phyloP scores from a whole-genome alignment of 2,888 invertebrate species.

The Acleris holmiana region DNA sequence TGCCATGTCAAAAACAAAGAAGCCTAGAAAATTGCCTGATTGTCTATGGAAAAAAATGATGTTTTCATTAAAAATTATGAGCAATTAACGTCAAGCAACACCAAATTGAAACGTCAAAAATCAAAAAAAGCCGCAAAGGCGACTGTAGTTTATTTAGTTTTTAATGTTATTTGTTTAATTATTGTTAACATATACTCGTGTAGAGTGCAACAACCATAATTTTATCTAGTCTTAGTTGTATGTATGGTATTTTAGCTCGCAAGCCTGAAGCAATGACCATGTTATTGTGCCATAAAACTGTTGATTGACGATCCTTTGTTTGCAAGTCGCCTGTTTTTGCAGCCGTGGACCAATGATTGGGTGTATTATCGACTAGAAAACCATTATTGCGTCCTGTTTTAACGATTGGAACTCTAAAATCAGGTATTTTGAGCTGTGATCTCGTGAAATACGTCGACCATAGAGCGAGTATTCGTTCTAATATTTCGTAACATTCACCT shows the following conservation, averaged over 20 bases:
- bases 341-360: constrained; percentile 42
- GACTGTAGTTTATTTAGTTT: constrained; percentile 70
- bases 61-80: constrained; percentile 66
- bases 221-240: constrained; percentile 75
- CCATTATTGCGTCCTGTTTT: constrained; percentile 28
- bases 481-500: constrained; percentile 36
- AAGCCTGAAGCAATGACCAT: constrained; percentile 63
- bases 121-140: constrained; percentile 77
- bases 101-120: constrained; percentile 81
- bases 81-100: constrained; percentile 80
- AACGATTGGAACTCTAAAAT: constrained; percentile 15
- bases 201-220: constrained; percentile 62
- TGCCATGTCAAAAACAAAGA: constrained; percentile 11
- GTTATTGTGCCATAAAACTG: constrained; percentile 76
- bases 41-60: constrained; percentile 38
- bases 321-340: constrained; percentile 56
- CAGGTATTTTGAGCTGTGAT: constrained; percentile 25
- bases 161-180: constrained; percentile 77
- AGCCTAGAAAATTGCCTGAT: constrained; percentile 8
- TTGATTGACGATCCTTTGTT: constrained; percentile 76
- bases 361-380: constrained; percentile 36
- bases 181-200: constrained; percentile 60
- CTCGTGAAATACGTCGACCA: constrained; percentile 22
- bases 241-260: constrained; percentile 59
- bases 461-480: constrained; percentile 23